phyloP scores from a whole-genome alignment of 2,888 invertebrate species.

The Clivina fossor region DNA sequence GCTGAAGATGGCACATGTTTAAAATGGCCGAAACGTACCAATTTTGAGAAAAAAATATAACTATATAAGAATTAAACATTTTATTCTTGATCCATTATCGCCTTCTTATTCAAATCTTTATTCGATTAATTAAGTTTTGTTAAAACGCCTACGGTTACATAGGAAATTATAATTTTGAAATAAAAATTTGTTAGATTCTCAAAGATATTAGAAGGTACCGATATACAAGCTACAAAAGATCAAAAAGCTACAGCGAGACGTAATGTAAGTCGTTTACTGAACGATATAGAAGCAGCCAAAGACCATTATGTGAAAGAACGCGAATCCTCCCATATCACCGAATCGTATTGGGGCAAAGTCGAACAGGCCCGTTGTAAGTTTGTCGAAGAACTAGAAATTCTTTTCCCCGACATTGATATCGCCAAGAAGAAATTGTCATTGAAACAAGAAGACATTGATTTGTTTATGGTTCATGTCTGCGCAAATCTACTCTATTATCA shows the following conservation, averaged over 20 bases:
- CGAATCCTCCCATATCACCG: conserved; percentile 64
- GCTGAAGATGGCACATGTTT: no score
- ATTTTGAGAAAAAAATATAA: no score
- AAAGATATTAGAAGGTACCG: no score
- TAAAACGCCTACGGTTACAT: no score
- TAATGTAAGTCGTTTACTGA: conserved; percentile 59
- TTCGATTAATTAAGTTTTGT: no score
- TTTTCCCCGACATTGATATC: conserved; percentile 73
- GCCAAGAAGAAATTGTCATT: conserved; percentile 64
- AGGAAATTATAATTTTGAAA: no score
- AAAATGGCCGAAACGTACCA: no score
- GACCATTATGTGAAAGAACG: conserved; percentile 60
- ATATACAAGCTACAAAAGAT: no score
- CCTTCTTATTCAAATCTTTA: no score
- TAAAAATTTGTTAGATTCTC: no score
- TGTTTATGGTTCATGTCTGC: conserved; percentile 78
- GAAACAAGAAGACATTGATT: conserved; percentile 69
- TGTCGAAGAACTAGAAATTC: conserved; percentile 65
- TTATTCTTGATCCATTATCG: no score
- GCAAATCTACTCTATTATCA: conserved; percentile 75
- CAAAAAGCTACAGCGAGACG: conserved; percentile 57
- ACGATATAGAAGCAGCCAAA: conserved; percentile 64
- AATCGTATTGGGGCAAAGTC: conserved; percentile 83
- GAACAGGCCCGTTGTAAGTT: conserved; percentile 63
- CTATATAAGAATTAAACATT: no score